Evolutionary conservation across 2,888 invertebrate species (phyloP).

Genomic region (Luperina testacea): DNA sequence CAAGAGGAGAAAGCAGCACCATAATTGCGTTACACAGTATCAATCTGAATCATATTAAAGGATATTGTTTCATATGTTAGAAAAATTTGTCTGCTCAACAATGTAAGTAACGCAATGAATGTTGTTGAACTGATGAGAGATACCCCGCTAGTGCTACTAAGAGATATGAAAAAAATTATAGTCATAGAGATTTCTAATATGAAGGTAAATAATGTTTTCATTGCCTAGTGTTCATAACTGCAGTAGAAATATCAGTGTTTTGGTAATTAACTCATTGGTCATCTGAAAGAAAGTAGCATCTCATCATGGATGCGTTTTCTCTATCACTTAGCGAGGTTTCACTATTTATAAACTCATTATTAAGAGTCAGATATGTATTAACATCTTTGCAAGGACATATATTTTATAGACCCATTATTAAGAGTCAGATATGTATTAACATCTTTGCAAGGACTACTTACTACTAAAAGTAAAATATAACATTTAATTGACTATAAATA

Average conservation of each 20-base stretch:
- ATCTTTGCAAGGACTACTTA: not conserved
- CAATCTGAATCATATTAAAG: not conserved
- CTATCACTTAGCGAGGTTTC: constrained; percentile 9
- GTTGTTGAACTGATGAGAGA: not conserved
- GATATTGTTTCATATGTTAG: not conserved
- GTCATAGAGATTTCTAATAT: not conserved
- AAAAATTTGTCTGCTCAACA: not conserved
- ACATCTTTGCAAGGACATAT: constrained; percentile 7
- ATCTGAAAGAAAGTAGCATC: constrained; percentile 10
- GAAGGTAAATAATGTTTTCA: not conserved
- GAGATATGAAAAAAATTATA: not conserved
- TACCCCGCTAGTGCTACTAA: not conserved
- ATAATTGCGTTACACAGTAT: not conserved
- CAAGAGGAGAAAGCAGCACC: not conserved
- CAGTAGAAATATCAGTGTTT: not conserved
- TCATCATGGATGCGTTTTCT: not conserved
- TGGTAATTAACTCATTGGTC: not conserved
- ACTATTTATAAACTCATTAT: not conserved
- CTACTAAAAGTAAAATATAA: not conserved
- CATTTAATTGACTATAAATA: not conserved
- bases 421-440: not conserved
- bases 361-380: not conserved
- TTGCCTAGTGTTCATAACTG: not conserved
- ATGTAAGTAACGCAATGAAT: not conserved
- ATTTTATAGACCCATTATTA: no score